A percentile compares a stretch with the other conserved stretches of the same genome.
These are phyloP conservation scores for Megaptera novaeangliae DNA, from an alignment of 2,113 vertebrate species.

Conservation along the genomic window DNA sequence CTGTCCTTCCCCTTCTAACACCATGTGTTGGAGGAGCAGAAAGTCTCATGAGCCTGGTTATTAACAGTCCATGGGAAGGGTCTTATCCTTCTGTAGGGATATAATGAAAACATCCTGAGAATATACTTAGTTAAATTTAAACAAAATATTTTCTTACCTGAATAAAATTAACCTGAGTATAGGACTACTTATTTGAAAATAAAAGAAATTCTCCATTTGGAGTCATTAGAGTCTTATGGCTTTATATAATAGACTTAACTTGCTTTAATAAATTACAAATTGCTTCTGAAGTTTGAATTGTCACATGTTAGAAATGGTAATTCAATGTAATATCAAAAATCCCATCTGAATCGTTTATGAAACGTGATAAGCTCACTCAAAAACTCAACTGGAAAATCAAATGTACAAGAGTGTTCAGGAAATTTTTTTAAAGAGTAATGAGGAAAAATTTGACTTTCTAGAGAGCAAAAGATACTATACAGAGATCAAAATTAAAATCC, in stretches of 20 bases:
- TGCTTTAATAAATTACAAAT: background rate
- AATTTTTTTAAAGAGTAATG: background rate
- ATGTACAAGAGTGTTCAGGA: background rate
- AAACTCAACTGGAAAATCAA: background rate
- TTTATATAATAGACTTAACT: background rate
- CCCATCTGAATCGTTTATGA: background rate
- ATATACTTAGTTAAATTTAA: background rate
- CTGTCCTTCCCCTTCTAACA: background rate
- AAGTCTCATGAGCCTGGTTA: background rate
- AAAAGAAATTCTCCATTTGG: background rate
- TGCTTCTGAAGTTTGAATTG: background rate
- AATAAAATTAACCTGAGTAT: background rate
- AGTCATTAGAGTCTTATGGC: background rate
- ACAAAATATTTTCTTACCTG: background rate
- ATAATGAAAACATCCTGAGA: background rate
- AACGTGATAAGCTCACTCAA: background rate
- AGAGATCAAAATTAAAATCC: background rate
- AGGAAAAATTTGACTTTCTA: background rate
- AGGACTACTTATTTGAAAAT: slow-evolving; percentile 24
- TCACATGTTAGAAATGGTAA: background rate
- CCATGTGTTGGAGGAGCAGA: background rate
- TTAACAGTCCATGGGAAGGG: background rate
- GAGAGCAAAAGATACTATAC: background rate
- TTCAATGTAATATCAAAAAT: background rate
- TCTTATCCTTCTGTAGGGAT: background rate